Percentiles rank a stretch among this genome's conserved stretches.
Conservation (phyloP, 2,113 vertebrate species). For the Trematomus loennbergii region DNA sequence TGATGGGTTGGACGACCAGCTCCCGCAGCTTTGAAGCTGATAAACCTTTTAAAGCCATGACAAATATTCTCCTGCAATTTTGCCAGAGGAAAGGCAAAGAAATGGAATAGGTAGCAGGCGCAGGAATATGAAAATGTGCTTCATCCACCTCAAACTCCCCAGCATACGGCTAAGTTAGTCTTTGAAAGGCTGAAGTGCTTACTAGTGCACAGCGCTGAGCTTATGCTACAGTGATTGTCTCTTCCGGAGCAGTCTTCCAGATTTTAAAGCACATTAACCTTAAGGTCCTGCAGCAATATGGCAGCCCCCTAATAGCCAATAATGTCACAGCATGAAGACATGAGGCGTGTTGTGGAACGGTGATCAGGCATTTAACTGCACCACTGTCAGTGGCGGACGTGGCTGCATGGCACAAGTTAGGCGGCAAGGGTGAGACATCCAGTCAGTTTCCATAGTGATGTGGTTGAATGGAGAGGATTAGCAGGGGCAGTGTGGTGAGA, state of each 20-base stretch:
- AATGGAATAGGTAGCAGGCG: slow-evolving; percentile 68
- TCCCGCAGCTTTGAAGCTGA: slow-evolving; percentile 82
- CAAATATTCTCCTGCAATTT: slow-evolving; percentile 79
- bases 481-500: slow-evolving; percentile 75
- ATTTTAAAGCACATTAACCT: slow-evolving; percentile 25
- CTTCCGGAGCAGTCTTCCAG: background rate
- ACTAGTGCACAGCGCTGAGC: slow-evolving; percentile 18
- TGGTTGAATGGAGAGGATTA: slow-evolving; percentile 81
- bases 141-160: slow-evolving; percentile 43
- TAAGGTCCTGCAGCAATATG: slow-evolving; percentile 21
- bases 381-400: slow-evolving; percentile 66
- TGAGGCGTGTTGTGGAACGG: slow-evolving; percentile 12
- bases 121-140: slow-evolving; percentile 61
- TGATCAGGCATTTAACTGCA: slow-evolving; percentile 57
- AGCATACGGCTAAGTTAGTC: slow-evolving; percentile 28
- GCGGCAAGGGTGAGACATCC: slow-evolving; percentile 75
- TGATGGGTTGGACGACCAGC: slow-evolving; percentile 73
- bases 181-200: slow-evolving; percentile 18
- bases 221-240: slow-evolving; percentile 22
- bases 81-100: slow-evolving; percentile 71
- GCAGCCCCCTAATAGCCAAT: slow-evolving; percentile 24
- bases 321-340: slow-evolving; percentile 22
- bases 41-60: slow-evolving; percentile 86
- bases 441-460: slow-evolving; percentile 88
- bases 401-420: slow-evolving; percentile 76